Conservation (phyloP, 2,888 invertebrate species). For the Seira sanloemensis region DNA sequence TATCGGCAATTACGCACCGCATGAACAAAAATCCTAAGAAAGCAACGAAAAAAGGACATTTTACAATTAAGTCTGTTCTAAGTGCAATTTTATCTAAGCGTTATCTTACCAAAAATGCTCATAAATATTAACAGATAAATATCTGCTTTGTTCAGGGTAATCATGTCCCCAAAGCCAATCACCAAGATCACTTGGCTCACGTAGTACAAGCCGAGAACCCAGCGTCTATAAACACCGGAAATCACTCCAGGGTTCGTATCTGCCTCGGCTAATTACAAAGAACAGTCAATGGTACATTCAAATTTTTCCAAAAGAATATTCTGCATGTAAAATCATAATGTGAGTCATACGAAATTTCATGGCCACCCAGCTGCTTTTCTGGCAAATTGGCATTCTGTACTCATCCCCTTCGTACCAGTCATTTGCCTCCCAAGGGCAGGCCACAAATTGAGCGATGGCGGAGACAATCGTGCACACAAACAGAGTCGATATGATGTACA, state of each 20-base stretch:
- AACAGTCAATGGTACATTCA: neutral
- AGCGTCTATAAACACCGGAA: conserved; percentile 39
- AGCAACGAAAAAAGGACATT: neutral
- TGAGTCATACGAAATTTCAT: conserved; percentile 36
- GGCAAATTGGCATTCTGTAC: conserved; percentile 63
- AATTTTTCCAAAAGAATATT: neutral
- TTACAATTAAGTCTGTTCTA: neutral
- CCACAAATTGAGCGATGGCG: conserved; percentile 47
- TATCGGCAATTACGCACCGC: conserved; percentile 68
- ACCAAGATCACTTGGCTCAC: conserved; percentile 68
- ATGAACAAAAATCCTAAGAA: conserved; percentile 65
- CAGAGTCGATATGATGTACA: conserved; percentile 56
- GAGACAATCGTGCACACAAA: conserved; percentile 56
- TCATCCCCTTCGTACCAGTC: conserved; percentile 61
- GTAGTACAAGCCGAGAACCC: conserved; percentile 69
- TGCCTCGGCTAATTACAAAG: neutral
- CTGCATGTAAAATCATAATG: conserved; percentile 1
- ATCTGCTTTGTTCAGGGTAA: conserved; percentile 49
- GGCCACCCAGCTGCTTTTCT: conserved; percentile 49
- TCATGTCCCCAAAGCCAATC: conserved; percentile 72
- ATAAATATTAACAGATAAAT: conserved; percentile 62
- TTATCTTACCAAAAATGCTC: conserved; percentile 66
- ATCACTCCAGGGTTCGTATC: conserved; percentile 33
- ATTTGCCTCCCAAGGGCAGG: conserved; percentile 61
- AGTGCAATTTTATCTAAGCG: neutral